Conservation (phyloP, 2,888 invertebrate species). For the Hecatera dysodea region DNA sequence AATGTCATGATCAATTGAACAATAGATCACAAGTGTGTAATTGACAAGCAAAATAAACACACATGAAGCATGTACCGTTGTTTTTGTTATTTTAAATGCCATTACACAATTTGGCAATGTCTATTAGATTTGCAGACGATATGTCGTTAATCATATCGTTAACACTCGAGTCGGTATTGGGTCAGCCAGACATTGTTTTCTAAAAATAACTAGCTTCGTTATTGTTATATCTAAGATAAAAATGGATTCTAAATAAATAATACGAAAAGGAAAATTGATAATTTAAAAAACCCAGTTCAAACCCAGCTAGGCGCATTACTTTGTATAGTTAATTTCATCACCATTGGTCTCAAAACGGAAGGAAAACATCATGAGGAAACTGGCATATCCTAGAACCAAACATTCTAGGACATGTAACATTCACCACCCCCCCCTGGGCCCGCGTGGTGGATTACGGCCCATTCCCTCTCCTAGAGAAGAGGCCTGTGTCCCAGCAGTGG, state of each 20-base stretch:
- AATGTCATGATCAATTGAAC: constrained; percentile 30
- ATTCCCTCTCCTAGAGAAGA: too few relatives aligned
- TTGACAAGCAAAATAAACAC: constrained; percentile 14
- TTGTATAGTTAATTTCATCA: too few relatives aligned
- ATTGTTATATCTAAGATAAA: background rate
- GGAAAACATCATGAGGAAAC: too few relatives aligned
- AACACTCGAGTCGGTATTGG: constrained; percentile 58
- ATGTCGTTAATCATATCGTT: constrained; percentile 58
- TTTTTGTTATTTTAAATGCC: constrained; percentile 26
- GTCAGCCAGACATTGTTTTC: constrained; percentile 22
- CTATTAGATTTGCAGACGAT: constrained; percentile 54
- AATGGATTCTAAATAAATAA: background rate
- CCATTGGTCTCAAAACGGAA: too few relatives aligned
- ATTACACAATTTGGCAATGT: constrained; percentile 61
- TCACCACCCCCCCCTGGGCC: too few relatives aligned
- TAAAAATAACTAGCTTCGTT: constrained; percentile 17
- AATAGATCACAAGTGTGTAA: constrained; percentile 6
- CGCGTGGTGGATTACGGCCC: too few relatives aligned
- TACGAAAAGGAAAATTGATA: background rate
- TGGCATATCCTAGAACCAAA: too few relatives aligned
- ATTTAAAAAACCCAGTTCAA: too few relatives aligned
- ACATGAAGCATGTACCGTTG: constrained; percentile 2
- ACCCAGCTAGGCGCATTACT: too few relatives aligned
- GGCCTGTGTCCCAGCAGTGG: too few relatives aligned
- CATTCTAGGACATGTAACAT: too few relatives aligned